phyloP scores from a whole-genome alignment of 1,140 invertebrate genomes.

The Callitettix versicolor region DNA sequence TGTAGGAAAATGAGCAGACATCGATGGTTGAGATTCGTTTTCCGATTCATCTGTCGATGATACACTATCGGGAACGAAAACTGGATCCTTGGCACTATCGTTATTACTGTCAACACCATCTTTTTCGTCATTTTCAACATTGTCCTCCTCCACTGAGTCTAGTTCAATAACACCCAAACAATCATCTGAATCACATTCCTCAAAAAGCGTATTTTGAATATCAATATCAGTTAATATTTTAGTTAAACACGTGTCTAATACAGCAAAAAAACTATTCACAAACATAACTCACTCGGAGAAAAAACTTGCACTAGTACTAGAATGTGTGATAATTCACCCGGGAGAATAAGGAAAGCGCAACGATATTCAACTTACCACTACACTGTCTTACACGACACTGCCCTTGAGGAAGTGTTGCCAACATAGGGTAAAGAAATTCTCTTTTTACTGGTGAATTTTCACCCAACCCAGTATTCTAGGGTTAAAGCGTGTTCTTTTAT shows the following conservation, averaged over 20 bases:
- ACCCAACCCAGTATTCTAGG: no score
- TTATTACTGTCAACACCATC: not conserved
- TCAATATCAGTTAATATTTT: not conserved
- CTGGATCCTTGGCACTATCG: not conserved
- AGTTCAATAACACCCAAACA: not conserved
- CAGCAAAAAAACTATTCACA: not conserved
- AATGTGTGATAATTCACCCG: not conserved
- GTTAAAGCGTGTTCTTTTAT: no score
- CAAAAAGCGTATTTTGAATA: not conserved
- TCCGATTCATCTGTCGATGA: not conserved
- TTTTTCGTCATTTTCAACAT: not conserved
- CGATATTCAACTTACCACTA: not conserved
- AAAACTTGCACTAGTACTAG: not conserved
- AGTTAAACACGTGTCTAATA: not conserved
- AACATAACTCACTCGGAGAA: not conserved
- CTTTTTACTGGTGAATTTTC: not conserved
- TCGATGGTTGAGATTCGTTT: not conserved
- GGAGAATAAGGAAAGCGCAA: not conserved
- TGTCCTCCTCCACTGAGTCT: not conserved
- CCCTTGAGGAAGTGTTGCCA: not conserved
- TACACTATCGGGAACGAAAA: not conserved
- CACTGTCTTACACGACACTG: not conserved
- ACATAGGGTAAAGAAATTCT: not conserved
- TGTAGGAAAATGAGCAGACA: not conserved
- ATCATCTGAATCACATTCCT: not conserved